Base-by-base conservation (phyloP, 1,140 invertebrate species). In the Caenorhabditis tropicalis region DNA sequence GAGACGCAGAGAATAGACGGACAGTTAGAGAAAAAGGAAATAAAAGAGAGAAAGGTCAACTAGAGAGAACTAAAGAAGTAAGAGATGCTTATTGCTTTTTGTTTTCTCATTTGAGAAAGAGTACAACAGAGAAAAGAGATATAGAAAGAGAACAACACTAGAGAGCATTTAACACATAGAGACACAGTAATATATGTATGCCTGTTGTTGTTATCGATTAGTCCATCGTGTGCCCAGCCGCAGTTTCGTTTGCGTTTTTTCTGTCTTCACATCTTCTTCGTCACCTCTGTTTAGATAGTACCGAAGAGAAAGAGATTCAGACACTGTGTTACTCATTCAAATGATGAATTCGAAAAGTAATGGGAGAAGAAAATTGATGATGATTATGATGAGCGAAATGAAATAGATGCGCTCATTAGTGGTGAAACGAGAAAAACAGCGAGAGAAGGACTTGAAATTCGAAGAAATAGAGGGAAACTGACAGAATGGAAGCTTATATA, bases 1-100 rank as follows among this genome's bases (percentile, higher is more conserved):
- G 21, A 39, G 65, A 43, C 65, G 33, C 33, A 74, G 36, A 39
- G 36, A 74, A 74, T 12, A n/a, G 36, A 46, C 36, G 36, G 58
- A 36, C 31, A 21, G 33, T 27, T 29, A 65, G 58, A 24, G 65
- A 74, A 46, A 74, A 21, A 74, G 53, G 53, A 56, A 56, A 56
- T 56, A 24, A n/a, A n/a, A 56, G 36, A 74, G 65, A 46, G 65
- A 74, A 74, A 74, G 65, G 65, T 74, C 65, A 74, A 74, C 65
- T n/a, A 12, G 65, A 74, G 65, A 74, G 65, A 43, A n/a, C 33
- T 12, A 65, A 36, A 65, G 58, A 65, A 5, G 65, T 31, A 39
- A n/a, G 65, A 39, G 36, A 43, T n/a, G 21, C 65, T 65, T 65
- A 65, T 65, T 65, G 65, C 65, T 74, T 74, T 16, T 74, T 74